Evolutionary conservation across 2,888 invertebrate genomes (phyloP).

Genomic region (Hetaerina titia): DNA sequence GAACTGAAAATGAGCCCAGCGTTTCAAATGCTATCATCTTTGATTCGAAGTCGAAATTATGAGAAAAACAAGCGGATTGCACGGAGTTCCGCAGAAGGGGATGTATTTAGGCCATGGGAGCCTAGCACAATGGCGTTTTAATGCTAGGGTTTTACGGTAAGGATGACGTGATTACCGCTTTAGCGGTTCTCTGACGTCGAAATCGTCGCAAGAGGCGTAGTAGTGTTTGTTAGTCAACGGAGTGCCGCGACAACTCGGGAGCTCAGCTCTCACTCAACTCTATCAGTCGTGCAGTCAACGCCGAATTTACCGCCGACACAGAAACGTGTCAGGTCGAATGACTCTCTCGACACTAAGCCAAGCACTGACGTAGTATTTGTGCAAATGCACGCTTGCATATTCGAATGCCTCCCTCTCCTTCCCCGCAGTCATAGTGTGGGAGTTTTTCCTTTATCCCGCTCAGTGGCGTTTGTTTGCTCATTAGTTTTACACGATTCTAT

Average conservation of each 20-base stretch:
- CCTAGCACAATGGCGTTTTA: not conserved
- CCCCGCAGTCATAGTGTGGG: not conserved
- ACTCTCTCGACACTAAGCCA: not conserved
- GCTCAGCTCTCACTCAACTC: not conserved
- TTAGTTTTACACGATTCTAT: not conserved
- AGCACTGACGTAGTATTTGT: not conserved
- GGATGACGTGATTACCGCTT: not conserved
- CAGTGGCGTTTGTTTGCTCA: not conserved
- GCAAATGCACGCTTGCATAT: not conserved
- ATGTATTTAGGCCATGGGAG: constrained; percentile 21
- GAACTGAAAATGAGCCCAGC: not conserved
- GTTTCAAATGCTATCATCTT: constrained; percentile 7
- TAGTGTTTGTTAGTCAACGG: not conserved
- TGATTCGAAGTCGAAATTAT: not conserved
- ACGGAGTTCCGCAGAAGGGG: not conserved
- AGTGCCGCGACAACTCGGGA: not conserved
- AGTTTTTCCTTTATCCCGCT: not conserved
- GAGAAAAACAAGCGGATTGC: not conserved
- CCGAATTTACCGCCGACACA: not conserved
- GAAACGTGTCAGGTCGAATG: not conserved
- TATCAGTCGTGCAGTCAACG: not conserved
- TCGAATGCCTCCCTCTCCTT: not conserved
- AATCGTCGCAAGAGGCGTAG: not conserved
- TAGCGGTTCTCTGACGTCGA: not conserved
- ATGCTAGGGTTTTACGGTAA: not conserved